Percentiles rank a stretch among this genome's conserved stretches.
Evolutionary conservation across 1,140 invertebrate genomes (phyloP).

Genomic region (Drosophila funebris): DNA sequence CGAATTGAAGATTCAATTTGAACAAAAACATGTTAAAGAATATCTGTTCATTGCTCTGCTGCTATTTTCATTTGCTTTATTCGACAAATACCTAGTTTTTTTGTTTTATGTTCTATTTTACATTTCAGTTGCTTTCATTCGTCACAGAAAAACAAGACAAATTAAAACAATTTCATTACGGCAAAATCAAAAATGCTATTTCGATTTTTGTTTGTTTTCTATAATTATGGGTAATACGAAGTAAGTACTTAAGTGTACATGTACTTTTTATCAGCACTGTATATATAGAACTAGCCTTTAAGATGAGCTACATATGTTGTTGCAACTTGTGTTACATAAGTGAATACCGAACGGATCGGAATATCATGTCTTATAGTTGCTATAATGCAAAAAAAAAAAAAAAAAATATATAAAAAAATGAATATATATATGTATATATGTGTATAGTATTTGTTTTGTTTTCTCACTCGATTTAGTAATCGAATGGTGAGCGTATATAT

Average conservation of each 20-base stretch:
- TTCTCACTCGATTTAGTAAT: neutral
- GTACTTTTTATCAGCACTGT: neutral
- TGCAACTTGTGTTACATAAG: constrained; percentile 8
- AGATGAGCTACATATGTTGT: constrained; percentile 8
- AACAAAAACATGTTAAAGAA: neutral
- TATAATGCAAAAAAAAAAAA: neutral
- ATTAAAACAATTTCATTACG: neutral
- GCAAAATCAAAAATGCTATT: neutral
- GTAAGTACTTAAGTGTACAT: neutral
- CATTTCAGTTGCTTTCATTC: neutral
- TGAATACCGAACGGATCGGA: constrained; percentile 9
- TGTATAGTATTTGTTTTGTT: neutral
- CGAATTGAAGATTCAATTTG: neutral
- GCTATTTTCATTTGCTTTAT: neutral
- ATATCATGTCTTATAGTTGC: constrained; percentile 4
- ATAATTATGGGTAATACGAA: neutral
- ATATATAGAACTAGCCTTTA: constrained; percentile 4
- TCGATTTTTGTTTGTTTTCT: neutral
- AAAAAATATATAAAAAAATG: neutral
- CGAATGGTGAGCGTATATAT: neutral
- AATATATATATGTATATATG: no score
- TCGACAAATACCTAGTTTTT: neutral
- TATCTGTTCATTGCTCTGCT: neutral
- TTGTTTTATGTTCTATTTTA: neutral
- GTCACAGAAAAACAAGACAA: neutral